Conservation (phyloP, 2,888 invertebrate genomes). For the Corbicula japonica region DNA sequence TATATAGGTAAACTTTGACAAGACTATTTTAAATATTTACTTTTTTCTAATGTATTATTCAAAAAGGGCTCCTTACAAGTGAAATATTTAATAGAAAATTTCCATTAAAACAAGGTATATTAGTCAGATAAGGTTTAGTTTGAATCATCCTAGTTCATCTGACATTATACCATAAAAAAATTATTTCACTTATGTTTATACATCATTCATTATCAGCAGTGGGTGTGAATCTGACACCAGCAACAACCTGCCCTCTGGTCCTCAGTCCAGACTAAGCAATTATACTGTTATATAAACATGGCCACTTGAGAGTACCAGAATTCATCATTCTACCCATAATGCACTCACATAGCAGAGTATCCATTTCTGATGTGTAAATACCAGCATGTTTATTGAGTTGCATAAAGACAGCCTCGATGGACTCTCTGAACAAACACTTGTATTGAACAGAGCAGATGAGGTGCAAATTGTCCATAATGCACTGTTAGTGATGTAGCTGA, state of each 20-base stretch:
- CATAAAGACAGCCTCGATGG: constrained; percentile 21
- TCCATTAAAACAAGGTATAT: no score
- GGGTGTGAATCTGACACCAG: constrained; percentile 24
- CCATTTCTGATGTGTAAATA: constrained; percentile 22
- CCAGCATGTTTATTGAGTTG: constrained; percentile 30
- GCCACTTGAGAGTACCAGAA: constrained; percentile 12
- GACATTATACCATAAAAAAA: neutral
- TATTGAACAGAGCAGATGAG: neutral
- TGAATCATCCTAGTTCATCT: neutral
- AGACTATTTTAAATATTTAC: no score
- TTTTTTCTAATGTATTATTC: no score
- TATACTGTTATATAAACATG: constrained; percentile 32
- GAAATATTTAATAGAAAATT: no score
- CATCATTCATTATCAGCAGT: constrained; percentile 8
- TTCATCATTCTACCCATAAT: constrained; percentile 29
- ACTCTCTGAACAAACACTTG: constrained; percentile 7
- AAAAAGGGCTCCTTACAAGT: no score
- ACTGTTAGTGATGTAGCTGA: constrained; percentile 9
- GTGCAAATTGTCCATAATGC: constrained; percentile 17
- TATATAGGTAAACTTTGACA: no score
- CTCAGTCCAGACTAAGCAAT: constrained; percentile 16
- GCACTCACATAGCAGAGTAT: constrained; percentile 20
- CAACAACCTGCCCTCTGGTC: neutral
- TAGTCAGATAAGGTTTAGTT: neutral
- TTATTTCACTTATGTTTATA: constrained; percentile 10